Base-by-base conservation (phyloP, 2,888 invertebrate genomes). In the Polydrusus pterygomalis region DNA sequence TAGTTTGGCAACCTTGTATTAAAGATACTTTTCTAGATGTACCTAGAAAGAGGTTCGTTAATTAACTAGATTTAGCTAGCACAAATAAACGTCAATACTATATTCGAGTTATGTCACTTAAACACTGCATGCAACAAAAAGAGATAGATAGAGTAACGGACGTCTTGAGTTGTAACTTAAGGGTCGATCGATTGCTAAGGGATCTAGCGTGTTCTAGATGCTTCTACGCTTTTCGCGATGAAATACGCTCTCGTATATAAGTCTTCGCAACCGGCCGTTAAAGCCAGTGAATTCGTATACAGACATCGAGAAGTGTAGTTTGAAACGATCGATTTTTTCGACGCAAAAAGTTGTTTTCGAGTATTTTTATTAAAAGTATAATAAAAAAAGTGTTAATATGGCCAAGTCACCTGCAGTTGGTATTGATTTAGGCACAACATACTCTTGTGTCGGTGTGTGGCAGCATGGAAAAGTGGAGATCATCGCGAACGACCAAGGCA, bases 381-480 rank as follows among this genome's bases (percentile, higher is more conserved):
- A 10, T 40, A 6, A 40, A 40, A 11, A 40, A 40, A 40, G 40
- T 30, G 70, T 51, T 11, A 83, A 82, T 81, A 84, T 84, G 84
- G 82, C 81, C 63, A 84, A 90, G 84, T 85, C 87, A 81, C 89
- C 90, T 79, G 92, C 92, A 80, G 90, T 94, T 83, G 94, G 94
- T 82, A 96, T 95, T 82, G 95, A 95, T 90, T 90, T 96, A 85
- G 96, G 96, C 82, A 96, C 96, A 38, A 96, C 96, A 10, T 96
- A 93, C 88, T 96, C 95, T 67, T 95, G 95, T 49, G 95, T 95
- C 68, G 95, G 93, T 60, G 94, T 95, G 15, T 95, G 93, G 89
- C 93, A 94, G 83, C 91, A 95, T 84, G 93, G 58, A 60, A 60
- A 60, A 40, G 94, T 95, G 82, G 95, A 95, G 86, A 94, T 95